Base-by-base conservation (phyloP, 2,888 invertebrate genomes). In the Archips xylosteana region DNA sequence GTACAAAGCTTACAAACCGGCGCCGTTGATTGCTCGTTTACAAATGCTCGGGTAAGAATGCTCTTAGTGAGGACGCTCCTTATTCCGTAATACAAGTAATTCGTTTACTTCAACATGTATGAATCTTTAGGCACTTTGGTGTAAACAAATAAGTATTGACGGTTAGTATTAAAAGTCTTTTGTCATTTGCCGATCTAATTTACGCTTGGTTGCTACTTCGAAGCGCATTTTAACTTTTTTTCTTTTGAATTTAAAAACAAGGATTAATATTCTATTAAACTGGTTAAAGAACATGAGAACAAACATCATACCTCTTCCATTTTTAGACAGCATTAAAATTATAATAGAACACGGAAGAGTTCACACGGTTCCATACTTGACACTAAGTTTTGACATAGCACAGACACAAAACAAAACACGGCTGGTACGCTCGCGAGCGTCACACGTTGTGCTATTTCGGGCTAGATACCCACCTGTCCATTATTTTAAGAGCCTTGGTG, bases 401-500 rank as follows among this genome's bases (percentile, higher is more conserved):
- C 57, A 12, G 8, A 57, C 32, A 57, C 49, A 57, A 32, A 57
- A 57, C 57, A 57, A 68, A 66, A 89, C 89, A 91, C 91, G 83
- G 88, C 89, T 87, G 85, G 78, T 81, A 80, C 81, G 79, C 75
- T 76, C 82, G 80, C 81, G 81, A 83, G 82, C 86, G 81, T 80
- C 82, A 83, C 81, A 82, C 85, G 77, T 76, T 89, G 83, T 91
- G 90, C 86, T 91, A 91, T 90, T 91, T 85, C 85, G 78, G 84
- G 84, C 78, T 85, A 83, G 81, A 83, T 81, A 80, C 75, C 73
- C 72, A 63, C 64, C 54, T 69, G 79, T 75, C 87, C 84, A 85
- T 69, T 78, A 75, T 82, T 81, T 82, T 81, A 71, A 77, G 85
- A 74, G 62, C 85, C 79, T 77, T 74, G 76, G 71, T 75, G 61